Conservation (phyloP, 2,888 invertebrate species). For the Cerastis leucographa region DNA sequence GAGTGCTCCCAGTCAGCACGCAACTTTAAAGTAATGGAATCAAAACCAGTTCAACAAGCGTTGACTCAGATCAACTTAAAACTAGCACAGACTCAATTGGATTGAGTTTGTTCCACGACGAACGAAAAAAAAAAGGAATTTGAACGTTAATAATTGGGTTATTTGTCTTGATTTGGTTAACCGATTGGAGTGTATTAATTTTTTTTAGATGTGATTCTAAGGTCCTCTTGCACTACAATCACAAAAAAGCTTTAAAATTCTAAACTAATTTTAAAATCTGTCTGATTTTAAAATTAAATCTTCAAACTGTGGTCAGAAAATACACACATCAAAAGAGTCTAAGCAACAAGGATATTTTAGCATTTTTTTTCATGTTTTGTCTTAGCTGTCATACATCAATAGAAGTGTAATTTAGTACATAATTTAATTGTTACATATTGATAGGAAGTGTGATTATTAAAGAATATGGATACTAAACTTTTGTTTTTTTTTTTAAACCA, state of each 20-base stretch:
- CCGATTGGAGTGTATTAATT: not conserved
- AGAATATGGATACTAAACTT: no score
- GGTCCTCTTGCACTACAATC: not conserved
- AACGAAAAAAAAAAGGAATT: slow-evolving; percentile 9
- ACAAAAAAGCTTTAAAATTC: not conserved
- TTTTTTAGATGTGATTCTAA: not conserved
- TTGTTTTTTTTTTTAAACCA: no score
- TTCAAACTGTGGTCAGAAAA: not conserved
- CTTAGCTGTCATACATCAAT: no score
- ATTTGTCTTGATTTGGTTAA: slow-evolving; percentile 33
- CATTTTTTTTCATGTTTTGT: no score
- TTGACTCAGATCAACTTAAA: slow-evolving; percentile 60
- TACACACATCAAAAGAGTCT: no score
- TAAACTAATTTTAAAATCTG: no score
- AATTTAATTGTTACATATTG: no score
- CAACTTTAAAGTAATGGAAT: slow-evolving; percentile 59
- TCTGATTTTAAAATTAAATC: not conserved
- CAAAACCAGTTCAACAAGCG: slow-evolving; percentile 58
- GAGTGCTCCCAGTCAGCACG: slow-evolving; percentile 47
- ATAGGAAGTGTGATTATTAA: no score
- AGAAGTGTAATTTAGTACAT: no score
- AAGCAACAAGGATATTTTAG: no score
- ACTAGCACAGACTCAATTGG: slow-evolving; percentile 54
- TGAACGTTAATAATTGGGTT: slow-evolving; percentile 15
- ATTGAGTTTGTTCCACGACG: slow-evolving; percentile 45